phyloP scores from a whole-genome alignment of 92 coral and sea anemone species.

The Virgularia gustaviana region DNA sequence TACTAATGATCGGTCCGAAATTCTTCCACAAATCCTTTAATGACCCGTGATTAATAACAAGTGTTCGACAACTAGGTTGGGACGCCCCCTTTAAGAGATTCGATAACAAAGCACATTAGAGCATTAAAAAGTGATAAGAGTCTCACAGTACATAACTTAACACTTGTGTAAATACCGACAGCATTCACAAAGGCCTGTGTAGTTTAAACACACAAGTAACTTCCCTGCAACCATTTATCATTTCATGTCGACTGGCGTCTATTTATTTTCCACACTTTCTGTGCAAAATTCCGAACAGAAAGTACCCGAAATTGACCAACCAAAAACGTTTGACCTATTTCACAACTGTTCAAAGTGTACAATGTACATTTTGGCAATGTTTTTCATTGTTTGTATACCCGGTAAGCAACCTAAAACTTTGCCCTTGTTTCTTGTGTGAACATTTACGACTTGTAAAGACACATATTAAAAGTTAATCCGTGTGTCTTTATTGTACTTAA shows the following conservation, averaged over 20 bases:
- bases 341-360: not conserved
- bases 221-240: slow-evolving; percentile 19
- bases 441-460: not conserved
- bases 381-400: no score
- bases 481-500: slow-evolving; percentile 14
- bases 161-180: slow-evolving; percentile 10
- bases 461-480: slow-evolving; percentile 37
- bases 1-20: slow-evolving; percentile 14
- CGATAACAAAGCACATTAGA: slow-evolving; percentile 32
- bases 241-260: slow-evolving; percentile 10
- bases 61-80: slow-evolving; percentile 2
- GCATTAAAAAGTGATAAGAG: slow-evolving; percentile 38
- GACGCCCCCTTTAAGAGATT: slow-evolving; percentile 41
- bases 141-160: slow-evolving; percentile 21
- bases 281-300: no score
- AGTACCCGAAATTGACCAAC: not conserved
- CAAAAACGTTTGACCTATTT: not conserved
- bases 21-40: slow-evolving; percentile 20
- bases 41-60: slow-evolving; percentile 34
- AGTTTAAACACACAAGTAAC: slow-evolving; percentile 16
- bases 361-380: not conserved
- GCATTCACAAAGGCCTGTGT: slow-evolving; percentile 2
- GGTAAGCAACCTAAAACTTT: not conserved
- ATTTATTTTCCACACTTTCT: slow-evolving; percentile 2
- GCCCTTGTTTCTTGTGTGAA: not conserved